These are phyloP conservation scores for Darevskia mixta DNA, from an alignment of 2,797 vertebrate genomes.

Conservation along the genomic window DNA sequence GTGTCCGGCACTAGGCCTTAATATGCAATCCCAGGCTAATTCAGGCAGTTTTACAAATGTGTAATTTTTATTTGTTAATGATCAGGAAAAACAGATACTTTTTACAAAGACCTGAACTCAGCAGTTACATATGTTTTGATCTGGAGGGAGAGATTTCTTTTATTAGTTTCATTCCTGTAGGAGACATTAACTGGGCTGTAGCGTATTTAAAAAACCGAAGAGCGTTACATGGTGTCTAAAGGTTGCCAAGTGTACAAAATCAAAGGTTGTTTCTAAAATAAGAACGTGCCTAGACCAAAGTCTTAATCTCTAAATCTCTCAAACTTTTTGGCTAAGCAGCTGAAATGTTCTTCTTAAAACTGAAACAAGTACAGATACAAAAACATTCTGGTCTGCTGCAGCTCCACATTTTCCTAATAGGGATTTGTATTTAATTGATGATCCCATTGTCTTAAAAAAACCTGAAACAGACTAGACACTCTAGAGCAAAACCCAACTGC, in stretches of 20 bases:
- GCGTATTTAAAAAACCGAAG: conserved; percentile 52
- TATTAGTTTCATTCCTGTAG: conserved; percentile 58
- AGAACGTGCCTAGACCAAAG: background rate
- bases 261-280: conserved; percentile 18
- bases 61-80: conserved; percentile 61
- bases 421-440: background rate
- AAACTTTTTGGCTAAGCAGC: background rate
- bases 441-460: background rate
- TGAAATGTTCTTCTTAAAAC: background rate
- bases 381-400: background rate
- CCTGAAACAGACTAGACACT: background rate
- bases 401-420: background rate
- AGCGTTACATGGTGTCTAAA: conserved; percentile 12
- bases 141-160: conserved; percentile 49
- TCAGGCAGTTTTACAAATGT: conserved; percentile 60
- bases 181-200: conserved; percentile 8
- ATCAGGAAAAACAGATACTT: conserved; percentile 67
- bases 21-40: conserved; percentile 56
- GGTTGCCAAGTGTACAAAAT: conserved; percentile 48
- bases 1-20: conserved; percentile 62
- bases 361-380: background rate
- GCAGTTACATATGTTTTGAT: conserved; percentile 65
- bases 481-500: background rate
- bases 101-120: conserved; percentile 56
- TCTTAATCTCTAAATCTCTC: background rate